phyloP scores from a whole-genome alignment of 2,888 invertebrate genomes.

The Teinopalpus imperialis region DNA sequence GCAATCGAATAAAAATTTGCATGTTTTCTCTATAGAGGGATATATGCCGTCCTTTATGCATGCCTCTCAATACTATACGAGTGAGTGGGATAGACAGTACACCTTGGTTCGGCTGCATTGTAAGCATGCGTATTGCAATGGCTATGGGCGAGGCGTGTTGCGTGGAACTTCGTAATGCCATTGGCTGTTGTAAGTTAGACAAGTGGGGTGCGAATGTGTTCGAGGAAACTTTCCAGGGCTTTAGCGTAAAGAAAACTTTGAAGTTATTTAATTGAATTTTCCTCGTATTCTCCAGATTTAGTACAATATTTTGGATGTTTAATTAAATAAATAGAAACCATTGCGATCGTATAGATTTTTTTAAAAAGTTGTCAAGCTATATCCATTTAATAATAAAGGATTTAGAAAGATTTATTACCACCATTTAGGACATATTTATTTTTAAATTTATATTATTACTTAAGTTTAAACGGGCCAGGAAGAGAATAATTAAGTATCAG shows the following conservation, averaged over 20 bases:
- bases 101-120: slow-evolving; percentile 52
- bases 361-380: no score
- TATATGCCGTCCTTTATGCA: slow-evolving; percentile 47
- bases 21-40: slow-evolving; percentile 63
- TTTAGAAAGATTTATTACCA: no score
- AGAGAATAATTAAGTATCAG: no score
- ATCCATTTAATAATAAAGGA: no score
- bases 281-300: no score
- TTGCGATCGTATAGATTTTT: no score
- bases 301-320: no score
- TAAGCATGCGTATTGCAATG: slow-evolving; percentile 75
- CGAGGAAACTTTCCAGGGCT: slow-evolving; percentile 16
- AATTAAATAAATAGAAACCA: no score
- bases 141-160: slow-evolving; percentile 65
- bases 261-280: slow-evolving; percentile 2
- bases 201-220: slow-evolving; percentile 62
- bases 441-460: no score
- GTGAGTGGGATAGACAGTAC: slow-evolving; percentile 52
- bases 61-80: slow-evolving; percentile 34
- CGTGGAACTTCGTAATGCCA: slow-evolving; percentile 52
- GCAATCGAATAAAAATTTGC: slow-evolving; percentile 75
- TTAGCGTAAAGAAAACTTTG: slow-evolving; percentile 54
- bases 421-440: no score
- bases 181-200: slow-evolving; percentile 55
- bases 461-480: no score